Evolutionary conservation across 2,888 invertebrate species (phyloP), one percentile per base, ranked within the genome.

Genomic region (Polymixis lichenea): DNA sequence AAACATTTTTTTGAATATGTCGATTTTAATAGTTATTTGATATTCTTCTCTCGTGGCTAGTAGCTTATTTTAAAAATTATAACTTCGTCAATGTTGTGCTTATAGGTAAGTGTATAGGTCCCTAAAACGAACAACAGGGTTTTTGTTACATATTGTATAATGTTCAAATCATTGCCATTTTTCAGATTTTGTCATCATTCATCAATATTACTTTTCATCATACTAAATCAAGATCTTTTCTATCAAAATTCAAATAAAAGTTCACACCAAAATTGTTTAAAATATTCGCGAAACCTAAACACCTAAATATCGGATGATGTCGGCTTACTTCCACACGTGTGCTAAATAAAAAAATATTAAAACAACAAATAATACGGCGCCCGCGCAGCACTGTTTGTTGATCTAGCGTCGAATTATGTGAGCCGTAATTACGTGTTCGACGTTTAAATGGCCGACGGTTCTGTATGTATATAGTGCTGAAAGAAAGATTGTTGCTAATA

Each of bases 391-490:
- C 69, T 94, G 94, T 94, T 94, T 94, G 89, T 93, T 93, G 90
- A 92, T 89, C 77, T 79, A 88, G 89, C 88, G 89, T 91, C 91
- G 91, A 90, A 93, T 92, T 92, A 94, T 91, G 89, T 88, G 89
- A 78, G 89, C 86, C 86, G 89, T 92, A 90, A 84, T 85, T 90
- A 89, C 86, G 81, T 86, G 87, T 89, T 87, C 77, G 79, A 77
- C 70, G 65, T 78, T 62, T 80, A 78, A 70, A 77, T 75, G 43
- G 46, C 17, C 22, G n/a, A 64, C 67, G 88, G 88, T 87, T 88
- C 89, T 56, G 85, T 80, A 82, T 70, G 51, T 51, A 70, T 84
- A 67, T 72, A 62, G 80, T 75, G 84, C 5, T 78, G 72, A 78
- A 25, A 66, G 77, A 77, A 77, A 75, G n/a, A 80, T 75, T 49